These are phyloP conservation scores for Porites lobata DNA, from an alignment of 92 coral and sea anemone genomes.

Conservation along the genomic window DNA sequence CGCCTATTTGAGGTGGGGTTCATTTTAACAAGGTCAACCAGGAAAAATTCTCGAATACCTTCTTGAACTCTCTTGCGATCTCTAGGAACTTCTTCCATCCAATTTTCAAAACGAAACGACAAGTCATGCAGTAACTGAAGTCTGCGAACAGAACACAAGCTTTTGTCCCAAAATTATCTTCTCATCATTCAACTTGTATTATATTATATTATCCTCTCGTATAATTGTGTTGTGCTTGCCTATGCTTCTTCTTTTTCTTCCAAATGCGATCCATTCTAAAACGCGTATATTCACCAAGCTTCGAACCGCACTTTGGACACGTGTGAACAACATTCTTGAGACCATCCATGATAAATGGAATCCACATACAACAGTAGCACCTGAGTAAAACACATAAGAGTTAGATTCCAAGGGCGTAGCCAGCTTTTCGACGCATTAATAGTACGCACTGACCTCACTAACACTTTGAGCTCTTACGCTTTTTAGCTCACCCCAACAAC, in stretches of 20 bases:
- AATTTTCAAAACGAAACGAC: too few relatives aligned
- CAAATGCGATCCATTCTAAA: constrained; percentile 80
- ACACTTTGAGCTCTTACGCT: too few relatives aligned
- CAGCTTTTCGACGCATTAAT: too few relatives aligned
- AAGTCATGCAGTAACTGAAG: neutral
- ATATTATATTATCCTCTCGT: constrained; percentile 30
- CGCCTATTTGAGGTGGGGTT: too few relatives aligned
- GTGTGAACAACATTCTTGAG: constrained; percentile 94
- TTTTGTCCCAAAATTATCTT: neutral
- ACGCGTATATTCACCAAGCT: constrained; percentile 90
- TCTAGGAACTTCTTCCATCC: too few relatives aligned
- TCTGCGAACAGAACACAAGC: neutral
- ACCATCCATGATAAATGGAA: constrained; percentile 90
- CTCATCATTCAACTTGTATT: neutral
- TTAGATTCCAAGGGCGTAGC: neutral
- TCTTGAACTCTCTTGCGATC: too few relatives aligned
- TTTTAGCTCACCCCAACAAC: too few relatives aligned
- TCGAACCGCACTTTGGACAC: constrained; percentile 92
- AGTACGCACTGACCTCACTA: too few relatives aligned
- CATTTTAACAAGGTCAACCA: too few relatives aligned
- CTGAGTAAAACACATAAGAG: constrained; percentile 29
- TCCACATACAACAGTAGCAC: constrained; percentile 97
- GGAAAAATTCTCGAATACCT: too few relatives aligned
- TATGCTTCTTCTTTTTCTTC: constrained; percentile 84
- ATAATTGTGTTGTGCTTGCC: constrained; percentile 75